Conservation (phyloP, 2,888 invertebrate species). For the Cynaeus angustus region DNA sequence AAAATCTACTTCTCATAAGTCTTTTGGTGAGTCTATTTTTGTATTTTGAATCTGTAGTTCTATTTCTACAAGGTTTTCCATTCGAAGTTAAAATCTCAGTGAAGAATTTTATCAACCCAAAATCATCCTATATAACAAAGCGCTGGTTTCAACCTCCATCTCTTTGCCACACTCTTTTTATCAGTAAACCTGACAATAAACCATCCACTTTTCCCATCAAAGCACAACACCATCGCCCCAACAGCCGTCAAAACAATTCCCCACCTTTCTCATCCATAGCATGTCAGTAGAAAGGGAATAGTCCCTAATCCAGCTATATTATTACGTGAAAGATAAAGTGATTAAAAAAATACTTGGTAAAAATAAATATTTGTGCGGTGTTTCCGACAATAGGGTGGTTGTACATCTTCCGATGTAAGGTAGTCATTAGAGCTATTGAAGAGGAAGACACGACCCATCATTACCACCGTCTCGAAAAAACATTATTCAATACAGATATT, state of each 20-base stretch:
- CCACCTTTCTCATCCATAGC: slow-evolving; percentile 12
- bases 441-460: slow-evolving; percentile 61
- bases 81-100: too few relatives aligned
- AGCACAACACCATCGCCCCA: background rate
- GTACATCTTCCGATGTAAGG: slow-evolving; percentile 55
- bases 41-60: too few relatives aligned
- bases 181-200: slow-evolving; percentile 2
- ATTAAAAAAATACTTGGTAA: slow-evolving; percentile 50
- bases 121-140: too few relatives aligned
- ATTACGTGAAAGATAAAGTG: slow-evolving; percentile 38
- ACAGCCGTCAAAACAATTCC: slow-evolving; percentile 30
- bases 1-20: too few relatives aligned
- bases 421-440: slow-evolving; percentile 63
- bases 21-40: too few relatives aligned
- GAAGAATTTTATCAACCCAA: too few relatives aligned
- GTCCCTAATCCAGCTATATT: slow-evolving; percentile 5
- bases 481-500: slow-evolving; percentile 50
- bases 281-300: slow-evolving; percentile 17
- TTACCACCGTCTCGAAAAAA: slow-evolving; percentile 57
- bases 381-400: slow-evolving; percentile 49
- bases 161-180: background rate
- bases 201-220: slow-evolving; percentile 15
- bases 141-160: too few relatives aligned
- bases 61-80: too few relatives aligned
- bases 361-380: slow-evolving; percentile 56